Base-by-base conservation (phyloP, 1,140 invertebrate species). In the Caerostris extrusa region DNA sequence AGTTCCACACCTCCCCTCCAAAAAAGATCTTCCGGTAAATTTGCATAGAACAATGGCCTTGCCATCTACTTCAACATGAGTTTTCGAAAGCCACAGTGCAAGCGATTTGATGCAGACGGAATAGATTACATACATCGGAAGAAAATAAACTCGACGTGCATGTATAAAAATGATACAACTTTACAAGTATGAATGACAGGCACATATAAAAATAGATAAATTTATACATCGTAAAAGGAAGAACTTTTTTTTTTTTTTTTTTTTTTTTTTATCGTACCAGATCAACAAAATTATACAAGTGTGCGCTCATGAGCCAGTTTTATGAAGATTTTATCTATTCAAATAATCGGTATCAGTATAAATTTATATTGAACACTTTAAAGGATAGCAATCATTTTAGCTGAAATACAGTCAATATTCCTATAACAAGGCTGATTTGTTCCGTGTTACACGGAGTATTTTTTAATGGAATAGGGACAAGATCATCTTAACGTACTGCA, bases 141-240 rank as follows among this genome's bases (percentile, higher is more conserved):
- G 71, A 77, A 77, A 77, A 50, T 14, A 4, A 77, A 77, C 34
- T 12, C 10, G 71, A 77, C 34, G 87, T 69, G 53, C 60, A 71
- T 67, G 87, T 90, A 90, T 90, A 69, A 90, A 90, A 90, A 90
- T 61, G 57, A 90, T 90, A 61, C 17, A 71, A 90, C 55, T 14
- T 71, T 19, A 90, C 87, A 71, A 8, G n/a, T 53, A 53, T 53
- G 50, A 77, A 77, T 69, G 53, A 69, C 87, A 90, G 64, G 57
- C 67, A 69, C 12, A 56, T 89, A 90, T 90, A 90, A 90, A 90
- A 90, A 90, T 90, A 90, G 87, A 90, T 90, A 64, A 90, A 90
- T 90, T 90, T 90, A 71, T 90, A 90, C 87, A 90, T 71, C 87
- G 69, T 61, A 69, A 69, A 90, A 71, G 87, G 87, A 90, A 90